Conservation (phyloP, 2,113 vertebrate genomes). For the Aix galericulata region DNA sequence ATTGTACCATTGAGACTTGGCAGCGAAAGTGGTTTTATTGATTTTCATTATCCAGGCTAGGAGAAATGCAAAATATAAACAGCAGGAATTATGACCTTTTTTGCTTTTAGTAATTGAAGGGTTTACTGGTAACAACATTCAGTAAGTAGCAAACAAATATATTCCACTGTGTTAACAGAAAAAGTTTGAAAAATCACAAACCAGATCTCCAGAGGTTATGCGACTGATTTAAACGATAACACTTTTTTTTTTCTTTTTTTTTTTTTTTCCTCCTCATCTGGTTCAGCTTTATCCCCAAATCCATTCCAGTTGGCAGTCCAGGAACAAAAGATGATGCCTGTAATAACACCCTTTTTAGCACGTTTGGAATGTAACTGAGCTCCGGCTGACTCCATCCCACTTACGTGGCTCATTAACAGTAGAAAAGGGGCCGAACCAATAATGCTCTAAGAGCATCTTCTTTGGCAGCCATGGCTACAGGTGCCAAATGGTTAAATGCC, state of each 20-base stretch:
- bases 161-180: constrained; percentile 28
- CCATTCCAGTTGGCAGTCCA: not conserved
- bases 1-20: constrained; percentile 48
- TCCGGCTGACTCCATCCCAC: not conserved
- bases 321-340: not conserved
- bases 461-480: not conserved
- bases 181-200: constrained; percentile 22
- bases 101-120: constrained; percentile 60
- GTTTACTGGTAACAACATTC: constrained; percentile 50
- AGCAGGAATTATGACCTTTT: constrained; percentile 62
- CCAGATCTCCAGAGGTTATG: constrained; percentile 2
- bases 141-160: constrained; percentile 30
- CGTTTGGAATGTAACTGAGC: not conserved
- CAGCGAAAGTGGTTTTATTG: constrained; percentile 65
- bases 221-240: not conserved
- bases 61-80: constrained; percentile 65
- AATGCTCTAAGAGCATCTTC: not conserved
- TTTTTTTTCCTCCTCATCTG: not conserved
- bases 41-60: constrained; percentile 62
- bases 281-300: not conserved
- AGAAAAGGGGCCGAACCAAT: not conserved
- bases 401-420: not conserved
- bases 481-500: constrained; percentile 2
- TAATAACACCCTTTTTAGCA: not conserved
- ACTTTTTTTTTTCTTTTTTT: not conserved